Percentiles rank a stretch among this genome's conserved stretches.
Conservation (phyloP, 2,888 invertebrate genomes). For the Sicus ferrugineus region DNA sequence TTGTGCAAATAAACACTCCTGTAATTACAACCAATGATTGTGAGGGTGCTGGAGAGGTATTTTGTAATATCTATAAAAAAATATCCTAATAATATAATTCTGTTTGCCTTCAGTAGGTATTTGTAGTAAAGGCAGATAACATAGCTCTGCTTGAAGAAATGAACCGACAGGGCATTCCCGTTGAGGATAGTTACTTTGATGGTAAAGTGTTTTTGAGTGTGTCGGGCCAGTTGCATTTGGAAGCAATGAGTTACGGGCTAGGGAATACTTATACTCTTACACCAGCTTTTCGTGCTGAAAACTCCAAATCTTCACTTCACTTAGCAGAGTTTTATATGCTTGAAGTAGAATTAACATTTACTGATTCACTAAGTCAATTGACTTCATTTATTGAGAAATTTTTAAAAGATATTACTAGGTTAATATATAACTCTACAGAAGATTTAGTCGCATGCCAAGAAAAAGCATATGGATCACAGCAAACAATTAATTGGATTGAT, state of each 20-base stretch:
- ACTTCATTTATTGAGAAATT: constrained; percentile 75
- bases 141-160: constrained; percentile 71
- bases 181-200: constrained; percentile 80
- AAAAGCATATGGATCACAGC: constrained; percentile 42
- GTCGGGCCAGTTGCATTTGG: constrained; percentile 95
- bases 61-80: neutral
- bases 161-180: constrained; percentile 68
- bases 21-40: constrained; percentile 94
- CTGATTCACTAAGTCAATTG: constrained; percentile 71
- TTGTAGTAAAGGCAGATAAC: constrained; percentile 77
- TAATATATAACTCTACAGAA: constrained; percentile 69
- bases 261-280: constrained; percentile 90
- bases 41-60: constrained; percentile 92
- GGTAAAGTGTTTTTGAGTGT: constrained; percentile 86
- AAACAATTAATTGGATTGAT: constrained; percentile 47
- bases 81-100: constrained; percentile 1
- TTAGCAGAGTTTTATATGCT: constrained; percentile 98
- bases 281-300: constrained; percentile 92
- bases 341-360: constrained; percentile 89
- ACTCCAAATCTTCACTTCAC: constrained; percentile 86
- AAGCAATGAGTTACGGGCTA: constrained; percentile 81
- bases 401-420: constrained; percentile 72
- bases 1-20: constrained; percentile 85
- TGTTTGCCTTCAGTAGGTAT: constrained; percentile 66
- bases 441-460: constrained; percentile 69